Evolutionary conservation across 2,797 vertebrate genomes (phyloP).

Genomic region (Oreochromis mossambicus): DNA sequence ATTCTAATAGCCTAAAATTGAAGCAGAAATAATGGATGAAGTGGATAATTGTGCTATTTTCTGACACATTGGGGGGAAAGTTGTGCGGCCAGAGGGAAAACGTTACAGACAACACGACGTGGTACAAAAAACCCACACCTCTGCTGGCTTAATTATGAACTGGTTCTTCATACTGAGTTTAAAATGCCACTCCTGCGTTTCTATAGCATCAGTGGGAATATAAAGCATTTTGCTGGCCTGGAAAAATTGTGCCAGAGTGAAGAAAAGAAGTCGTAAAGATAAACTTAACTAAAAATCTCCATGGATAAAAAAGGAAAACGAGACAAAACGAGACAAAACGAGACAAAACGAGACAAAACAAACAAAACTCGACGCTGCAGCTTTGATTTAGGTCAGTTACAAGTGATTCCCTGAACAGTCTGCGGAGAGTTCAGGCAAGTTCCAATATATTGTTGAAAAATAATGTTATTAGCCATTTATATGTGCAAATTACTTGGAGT

Average conservation of each 20-base stretch:
- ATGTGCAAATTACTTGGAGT: conserved; percentile 27
- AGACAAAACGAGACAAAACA: too few relatives aligned
- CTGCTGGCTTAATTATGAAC: conserved; percentile 51
- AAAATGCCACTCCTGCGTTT: conserved; percentile 55
- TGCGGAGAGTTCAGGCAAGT: conserved; percentile 2
- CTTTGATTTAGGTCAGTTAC: background rate
- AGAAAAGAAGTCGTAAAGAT: background rate
- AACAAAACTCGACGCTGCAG: background rate
- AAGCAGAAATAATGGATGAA: background rate
- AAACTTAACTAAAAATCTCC: background rate
- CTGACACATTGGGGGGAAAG: background rate
- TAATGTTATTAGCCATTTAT: conserved; percentile 27
- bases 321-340: too few relatives aligned
- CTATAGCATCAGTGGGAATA: conserved; percentile 18
- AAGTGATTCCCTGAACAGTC: background rate
- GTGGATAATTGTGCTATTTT: conserved; percentile 21
- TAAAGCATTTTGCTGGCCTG: conserved; percentile 1
- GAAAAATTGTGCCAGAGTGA: background rate
- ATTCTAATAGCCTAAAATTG: background rate
- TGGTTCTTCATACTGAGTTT: conserved; percentile 15
- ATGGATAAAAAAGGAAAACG: background rate
- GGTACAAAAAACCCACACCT: conserved; percentile 31
- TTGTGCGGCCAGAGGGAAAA: background rate
- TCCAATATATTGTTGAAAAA: conserved; percentile 24
- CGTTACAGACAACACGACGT: conserved; percentile 5